Evolutionary conservation across 2,888 invertebrate genomes (phyloP).

Genomic region (Polietes domitor): DNA sequence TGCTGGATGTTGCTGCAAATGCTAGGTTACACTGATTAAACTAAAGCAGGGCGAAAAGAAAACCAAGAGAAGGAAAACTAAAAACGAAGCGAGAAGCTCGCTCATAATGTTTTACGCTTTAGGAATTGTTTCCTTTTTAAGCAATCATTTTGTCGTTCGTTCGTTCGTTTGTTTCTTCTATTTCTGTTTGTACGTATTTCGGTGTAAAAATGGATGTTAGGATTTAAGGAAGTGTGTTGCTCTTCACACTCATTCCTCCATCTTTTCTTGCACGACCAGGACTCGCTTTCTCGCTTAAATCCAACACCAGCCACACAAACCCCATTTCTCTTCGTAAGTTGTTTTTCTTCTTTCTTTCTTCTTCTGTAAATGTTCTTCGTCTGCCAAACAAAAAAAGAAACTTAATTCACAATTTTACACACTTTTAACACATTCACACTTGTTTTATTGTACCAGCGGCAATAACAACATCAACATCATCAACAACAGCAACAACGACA

Average conservation of each 20-base stretch:
- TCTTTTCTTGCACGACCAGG: not conserved
- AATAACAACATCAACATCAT: not conserved
- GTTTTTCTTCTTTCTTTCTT: not conserved
- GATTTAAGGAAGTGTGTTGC: not conserved
- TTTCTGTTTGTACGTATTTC: not conserved
- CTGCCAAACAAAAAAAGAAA: not conserved
- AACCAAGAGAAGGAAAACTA: not conserved
- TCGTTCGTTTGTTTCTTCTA: not conserved
- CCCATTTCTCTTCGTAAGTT: conserved; percentile 5
- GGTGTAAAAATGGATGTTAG: not conserved
- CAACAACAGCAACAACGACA: not conserved
- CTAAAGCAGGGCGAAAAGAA: not conserved
- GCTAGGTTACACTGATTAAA: conserved; percentile 57
- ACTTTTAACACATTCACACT: conserved; percentile 43
- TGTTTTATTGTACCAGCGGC: not conserved
- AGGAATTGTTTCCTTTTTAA: conserved; percentile 18
- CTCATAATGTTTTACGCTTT: conserved; percentile 5
- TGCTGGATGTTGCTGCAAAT: conserved; percentile 24
- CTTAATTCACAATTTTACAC: conserved; percentile 43
- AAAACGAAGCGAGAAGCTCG: not conserved
- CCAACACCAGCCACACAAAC: not conserved
- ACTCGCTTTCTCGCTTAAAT: not conserved
- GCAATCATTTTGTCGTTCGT: not conserved
- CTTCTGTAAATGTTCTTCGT: not conserved
- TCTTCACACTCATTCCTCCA: not conserved